These are phyloP conservation scores for Morphnarchus princeps DNA, from an alignment of 2,113 vertebrate species.

Conservation along the genomic window DNA sequence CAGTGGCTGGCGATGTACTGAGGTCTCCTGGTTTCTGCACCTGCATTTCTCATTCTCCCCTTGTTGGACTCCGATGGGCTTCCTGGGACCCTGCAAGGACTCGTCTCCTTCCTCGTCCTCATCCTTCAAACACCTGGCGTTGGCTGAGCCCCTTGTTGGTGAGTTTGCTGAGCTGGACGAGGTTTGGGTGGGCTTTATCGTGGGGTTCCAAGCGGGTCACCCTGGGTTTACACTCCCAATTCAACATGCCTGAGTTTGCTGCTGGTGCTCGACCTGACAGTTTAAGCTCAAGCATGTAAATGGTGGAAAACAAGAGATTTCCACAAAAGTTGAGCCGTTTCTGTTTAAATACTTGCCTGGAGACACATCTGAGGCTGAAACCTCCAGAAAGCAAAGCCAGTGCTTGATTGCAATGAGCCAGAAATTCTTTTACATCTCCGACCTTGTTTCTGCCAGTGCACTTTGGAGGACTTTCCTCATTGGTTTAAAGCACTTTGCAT, in stretches of 20 bases:
- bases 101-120: not conserved
- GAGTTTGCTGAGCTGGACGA: not conserved
- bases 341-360: not conserved
- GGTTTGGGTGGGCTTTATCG: not conserved
- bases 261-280: fast-evolving
- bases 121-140: not conserved
- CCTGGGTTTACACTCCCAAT: too few species aligned
- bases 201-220: not conserved
- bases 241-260: fast-evolving
- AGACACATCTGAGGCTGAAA: not conserved
- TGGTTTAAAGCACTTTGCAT: not conserved
- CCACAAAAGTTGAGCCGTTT: not conserved
- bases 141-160: not conserved
- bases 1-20: not conserved
- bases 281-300: not conserved
- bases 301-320: not conserved
- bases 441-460: not conserved
- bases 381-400: not conserved
- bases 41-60: not conserved
- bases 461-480: not conserved
- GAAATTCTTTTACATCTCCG: not conserved
- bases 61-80: fast-evolving
- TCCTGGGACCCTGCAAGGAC: not conserved
- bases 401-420: not conserved
- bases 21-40: not conserved